Base-by-base conservation (phyloP, 2,113 vertebrate species). In the Gasterosteus nipponicus region DNA sequence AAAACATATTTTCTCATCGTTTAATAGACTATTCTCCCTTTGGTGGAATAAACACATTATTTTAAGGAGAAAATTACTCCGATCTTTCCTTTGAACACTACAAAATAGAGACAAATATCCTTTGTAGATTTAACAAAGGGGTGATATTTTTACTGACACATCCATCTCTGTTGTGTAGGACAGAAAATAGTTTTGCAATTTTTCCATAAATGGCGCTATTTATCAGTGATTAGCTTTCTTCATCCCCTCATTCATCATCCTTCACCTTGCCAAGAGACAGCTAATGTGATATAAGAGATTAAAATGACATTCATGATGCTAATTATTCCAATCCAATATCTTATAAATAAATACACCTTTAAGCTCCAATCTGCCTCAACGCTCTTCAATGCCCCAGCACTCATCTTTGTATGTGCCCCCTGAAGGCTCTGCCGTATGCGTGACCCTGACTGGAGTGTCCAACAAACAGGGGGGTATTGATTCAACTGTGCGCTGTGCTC, bases 261-360 rank as follows among this genome's bases (percentile, higher is more conserved):
- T 35, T 80, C 56, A 73, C 57, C 44, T 64, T 47, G 54, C 71
- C 35, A 66, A 57, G 47, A 67, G 89, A 83, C 83, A 75, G 67
- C 73, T 82, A 65, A 86, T 87, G 68, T 84, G 80, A 89, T 87
- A 82, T 53, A 57, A 78, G 69, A 89, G 85, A 93, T 92, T 88
- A 81, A 77, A 90, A 87, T 82, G 86, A 81, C 85, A 86, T 62
- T 74, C 10, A 14, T 73, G 75, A 77, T 73, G 16, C 85, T 87
- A 79, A 91, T 89, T 84, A 89, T 93, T 85, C 71, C 54, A 22
- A 78, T 68, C 60, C 68, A 78, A 75, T 85, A 81, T 69, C 82
- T 78, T 74, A 83, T 86, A 87, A 87, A 88, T 82, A 85, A 49
- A 90, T 88, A 77, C 67, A 84, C 58, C 59, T 75, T 74, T 80